Base-by-base conservation (phyloP, 2,113 vertebrate species). In the Calidris pygmaea region DNA sequence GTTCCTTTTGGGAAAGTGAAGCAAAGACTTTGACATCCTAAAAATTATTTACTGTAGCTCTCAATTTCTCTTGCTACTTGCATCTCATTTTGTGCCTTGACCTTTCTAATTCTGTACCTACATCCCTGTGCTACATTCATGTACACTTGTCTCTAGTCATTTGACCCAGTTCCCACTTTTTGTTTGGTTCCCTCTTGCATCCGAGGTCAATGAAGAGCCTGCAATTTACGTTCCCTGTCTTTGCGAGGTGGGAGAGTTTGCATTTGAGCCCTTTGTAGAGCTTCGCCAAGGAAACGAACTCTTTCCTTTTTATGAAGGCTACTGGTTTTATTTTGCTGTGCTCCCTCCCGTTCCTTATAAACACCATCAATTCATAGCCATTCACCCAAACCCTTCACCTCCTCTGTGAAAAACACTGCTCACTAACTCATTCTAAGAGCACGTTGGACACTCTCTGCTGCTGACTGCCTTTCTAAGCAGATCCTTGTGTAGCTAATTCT, bases 11-110 rank as follows among this genome's bases (percentile, higher is more conserved):
- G 73, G 75, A 90, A 90, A 91, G 50, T 67, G 85, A 96, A 95
- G 70, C 91, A 89, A 89, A 78, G 89, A 62, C 80, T 90, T 79
- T 71, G 87, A 86, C 87, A 92, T 95, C 43, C 77, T 62, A 94
- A 78, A 79, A 90, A 91, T 89, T 94, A 81, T 89, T 74, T 74
- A 87, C 70, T 78, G 58, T 58, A 89, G 60, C 47, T 89, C 87
- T 93, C 91, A 48, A 39, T 68, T 89, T 94, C 93, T 74, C 65
- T 58, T 84, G 66, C 58, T 56, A 48, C 48, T 70, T 70, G 32
- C 60, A 81, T 62, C 84, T 63, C n/a, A 85, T 67, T 89, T 81
- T 94, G 29, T 78, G 47, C 52, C 70, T 45, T 85, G 76, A 67
- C 77, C 70, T 93, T 87, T 85, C 88, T 74, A 94, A 85, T 85